Evolutionary conservation across 2,113 vertebrate species (phyloP), one percentile per base, ranked within the genome.

Genomic region (Azemiops feae): DNA sequence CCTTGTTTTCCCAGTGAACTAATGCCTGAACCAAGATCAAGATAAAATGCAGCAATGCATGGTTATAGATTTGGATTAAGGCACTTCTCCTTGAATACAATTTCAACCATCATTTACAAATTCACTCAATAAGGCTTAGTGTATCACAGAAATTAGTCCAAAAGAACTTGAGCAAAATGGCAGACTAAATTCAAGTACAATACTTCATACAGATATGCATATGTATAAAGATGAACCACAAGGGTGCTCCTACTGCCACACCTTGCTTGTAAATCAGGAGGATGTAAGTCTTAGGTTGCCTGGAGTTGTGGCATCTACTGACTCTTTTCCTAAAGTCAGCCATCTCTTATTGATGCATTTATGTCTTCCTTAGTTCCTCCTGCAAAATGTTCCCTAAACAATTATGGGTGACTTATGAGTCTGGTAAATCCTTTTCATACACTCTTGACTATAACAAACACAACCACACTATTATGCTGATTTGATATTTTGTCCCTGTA

Each of bases 381-480:
- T 52, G 23, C 16, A 88, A 54, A 20, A 14, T 16, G 25, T 18
- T 39, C 89, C 50, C 47, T 54, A 34, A 25, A 30, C 89, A 47
- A 30, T 23, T 81, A 43, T 43, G 74, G 18, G 34, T 81, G 74
- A 81, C 74, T 81, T 81, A 81, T 81, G 74, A 81, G 34, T 81
- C 34, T 81, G 34, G 34, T 81, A 43, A 81, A 81, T 43, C 74
- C 39, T 81, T 81, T 81, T 81, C 39, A 81, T 25, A 7, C 4
- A 43, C 43, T 30, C 54, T 34, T 90, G 74, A 53, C 20, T 64
- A 89, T 91, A 89, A 93, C 52, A 93, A 88, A 85, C 45, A 88
- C 50, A 91, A 90, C 88, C 34, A 92, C 81, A 2, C 55, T 85
- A 91, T 43, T 43, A n/a, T 50, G 53, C 89, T 55, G 94, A 93